Evolutionary conservation across 2,888 invertebrate species (phyloP).

Genomic region (Pasiphila rectangulata): DNA sequence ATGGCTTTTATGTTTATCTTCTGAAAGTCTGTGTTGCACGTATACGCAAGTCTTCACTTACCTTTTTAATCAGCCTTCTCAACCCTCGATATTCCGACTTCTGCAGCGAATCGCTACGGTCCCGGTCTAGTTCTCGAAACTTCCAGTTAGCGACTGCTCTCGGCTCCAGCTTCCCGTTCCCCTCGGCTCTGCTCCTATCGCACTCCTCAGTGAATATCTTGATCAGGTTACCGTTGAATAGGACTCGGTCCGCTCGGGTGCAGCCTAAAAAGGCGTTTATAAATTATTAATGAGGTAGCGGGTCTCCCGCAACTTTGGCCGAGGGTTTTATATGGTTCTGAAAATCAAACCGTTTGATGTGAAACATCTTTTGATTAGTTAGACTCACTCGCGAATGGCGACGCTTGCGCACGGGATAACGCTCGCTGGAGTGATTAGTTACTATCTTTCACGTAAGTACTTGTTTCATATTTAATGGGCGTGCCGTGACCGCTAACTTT

Average conservation of each 20-base stretch:
- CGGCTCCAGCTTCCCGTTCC: conserved; percentile 58
- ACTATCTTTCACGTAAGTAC: too few species aligned
- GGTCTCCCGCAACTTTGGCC: background rate
- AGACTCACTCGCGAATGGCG: too few species aligned
- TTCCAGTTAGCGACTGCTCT: conserved; percentile 91
- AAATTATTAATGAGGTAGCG: background rate
- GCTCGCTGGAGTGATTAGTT: too few species aligned
- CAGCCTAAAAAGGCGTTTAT: conserved; percentile 74
- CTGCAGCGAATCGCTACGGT: conserved; percentile 88
- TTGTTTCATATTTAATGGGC: too few species aligned
- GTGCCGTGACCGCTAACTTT: too few species aligned
- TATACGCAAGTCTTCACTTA: too few species aligned
- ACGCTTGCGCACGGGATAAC: too few species aligned
- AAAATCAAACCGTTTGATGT: too few species aligned
- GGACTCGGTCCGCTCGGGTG: conserved; percentile 86
- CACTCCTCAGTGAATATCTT: conserved; percentile 92
- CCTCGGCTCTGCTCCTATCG: conserved; percentile 63
- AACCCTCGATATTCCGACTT: conserved; percentile 91
- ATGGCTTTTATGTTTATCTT: too few species aligned
- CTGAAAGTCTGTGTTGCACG: too few species aligned
- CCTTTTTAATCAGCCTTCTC: conserved; percentile 90
- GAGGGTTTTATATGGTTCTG: background rate
- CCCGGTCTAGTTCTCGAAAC: conserved; percentile 90
- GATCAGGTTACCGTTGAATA: conserved; percentile 91
- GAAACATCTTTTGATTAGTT: too few species aligned